Conservation (phyloP, 1,140 invertebrate species). For the Lasioglossum albipes region DNA sequence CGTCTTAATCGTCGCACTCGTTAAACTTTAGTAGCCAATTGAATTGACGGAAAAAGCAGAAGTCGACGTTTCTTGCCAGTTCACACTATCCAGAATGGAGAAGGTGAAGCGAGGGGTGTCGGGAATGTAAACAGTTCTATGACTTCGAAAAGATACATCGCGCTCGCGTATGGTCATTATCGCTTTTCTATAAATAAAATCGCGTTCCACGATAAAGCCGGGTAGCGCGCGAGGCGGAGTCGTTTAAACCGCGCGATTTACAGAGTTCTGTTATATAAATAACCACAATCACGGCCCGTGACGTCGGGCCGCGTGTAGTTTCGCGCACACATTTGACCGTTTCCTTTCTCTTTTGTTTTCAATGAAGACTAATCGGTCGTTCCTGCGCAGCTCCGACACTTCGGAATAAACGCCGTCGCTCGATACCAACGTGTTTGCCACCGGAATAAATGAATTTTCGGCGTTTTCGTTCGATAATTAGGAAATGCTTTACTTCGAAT, state of each 20-base stretch:
- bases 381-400: conserved; percentile 47
- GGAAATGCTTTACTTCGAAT: too few species aligned
- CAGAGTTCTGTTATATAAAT: conserved; percentile 61
- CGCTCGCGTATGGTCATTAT: conserved; percentile 55
- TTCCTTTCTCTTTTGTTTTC: conserved; percentile 65
- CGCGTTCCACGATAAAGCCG: conserved; percentile 50
- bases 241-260: conserved; percentile 61
- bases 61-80: conserved; percentile 1
- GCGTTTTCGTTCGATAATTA: not conserved
- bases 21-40: conserved; percentile 1
- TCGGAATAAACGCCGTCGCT: conserved; percentile 33
- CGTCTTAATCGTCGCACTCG: not conserved
- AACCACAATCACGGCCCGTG: conserved; percentile 60
- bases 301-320: conserved; percentile 49
- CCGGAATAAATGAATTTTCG: conserved; percentile 43
- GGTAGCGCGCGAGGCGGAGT: conserved; percentile 29
- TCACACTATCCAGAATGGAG: not conserved
- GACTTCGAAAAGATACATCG: conserved; percentile 30
- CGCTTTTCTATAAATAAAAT: conserved; percentile 64
- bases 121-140: conserved; percentile 28
- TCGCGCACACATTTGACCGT: conserved; percentile 58
- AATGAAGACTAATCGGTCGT: conserved; percentile 61
- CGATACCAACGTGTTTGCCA: not conserved
- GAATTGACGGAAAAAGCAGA: not conserved
- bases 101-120: too few species aligned